Percentiles rank a stretch among this genome's conserved stretches.
Conservation (phyloP, 2,888 invertebrate species). For the Trachelus troglodyta region DNA sequence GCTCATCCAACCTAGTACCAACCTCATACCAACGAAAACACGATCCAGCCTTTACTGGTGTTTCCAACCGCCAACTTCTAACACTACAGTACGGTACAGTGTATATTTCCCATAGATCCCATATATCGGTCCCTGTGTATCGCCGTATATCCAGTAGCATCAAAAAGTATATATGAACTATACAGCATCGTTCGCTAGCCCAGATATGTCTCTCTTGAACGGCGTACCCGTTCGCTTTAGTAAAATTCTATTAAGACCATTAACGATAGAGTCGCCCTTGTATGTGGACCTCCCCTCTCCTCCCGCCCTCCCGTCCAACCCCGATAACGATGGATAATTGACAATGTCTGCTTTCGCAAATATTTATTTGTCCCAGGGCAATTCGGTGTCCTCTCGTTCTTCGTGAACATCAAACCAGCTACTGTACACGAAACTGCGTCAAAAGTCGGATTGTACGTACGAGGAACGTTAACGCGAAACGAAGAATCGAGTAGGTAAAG, state of each 20-base stretch:
- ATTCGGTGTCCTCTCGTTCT: not conserved
- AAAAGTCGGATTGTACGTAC: not conserved
- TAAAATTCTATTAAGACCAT: not conserved
- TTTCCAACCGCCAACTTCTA: not conserved
- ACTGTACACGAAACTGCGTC: not conserved
- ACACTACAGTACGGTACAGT: not conserved
- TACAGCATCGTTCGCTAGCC: not conserved
- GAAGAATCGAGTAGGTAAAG: too few species aligned
- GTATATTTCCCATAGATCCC: not conserved
- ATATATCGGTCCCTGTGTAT: not conserved
- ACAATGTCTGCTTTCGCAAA: not conserved
- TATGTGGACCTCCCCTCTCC: not conserved
- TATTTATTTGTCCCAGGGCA: not conserved
- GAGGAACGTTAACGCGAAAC: not conserved
- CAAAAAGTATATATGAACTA: not conserved
- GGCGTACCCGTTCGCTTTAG: not conserved
- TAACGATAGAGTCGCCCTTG: not conserved
- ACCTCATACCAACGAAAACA: not conserved
- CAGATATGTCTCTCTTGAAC: conserved; percentile 3
- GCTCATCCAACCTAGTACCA: not conserved
- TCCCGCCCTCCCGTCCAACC: too few species aligned
- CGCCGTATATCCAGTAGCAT: not conserved
- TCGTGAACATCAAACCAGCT: not conserved
- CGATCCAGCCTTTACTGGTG: conserved; percentile 1
- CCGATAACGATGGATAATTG: not conserved